Conservation (phyloP, 2,113 vertebrate genomes). For the Coreoperca whiteheadi region DNA sequence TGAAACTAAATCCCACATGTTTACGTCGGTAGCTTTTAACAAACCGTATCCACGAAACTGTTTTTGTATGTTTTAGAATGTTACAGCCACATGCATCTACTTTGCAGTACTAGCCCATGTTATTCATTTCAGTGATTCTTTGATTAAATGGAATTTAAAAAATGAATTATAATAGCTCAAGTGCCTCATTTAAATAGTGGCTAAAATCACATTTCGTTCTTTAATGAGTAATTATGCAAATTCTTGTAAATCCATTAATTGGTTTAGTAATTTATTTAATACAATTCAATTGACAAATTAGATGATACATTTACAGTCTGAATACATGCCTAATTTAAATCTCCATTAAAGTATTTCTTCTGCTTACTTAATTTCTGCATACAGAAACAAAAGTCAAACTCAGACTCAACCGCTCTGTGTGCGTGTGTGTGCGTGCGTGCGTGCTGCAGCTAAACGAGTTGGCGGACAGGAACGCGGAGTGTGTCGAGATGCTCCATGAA, state of each 20-base stretch:
- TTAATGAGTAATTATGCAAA: slow-evolving; percentile 10
- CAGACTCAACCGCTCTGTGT: too few relatives aligned
- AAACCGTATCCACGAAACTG: neutral
- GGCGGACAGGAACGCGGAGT: slow-evolving; percentile 92
- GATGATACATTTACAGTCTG: neutral
- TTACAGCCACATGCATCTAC: neutral
- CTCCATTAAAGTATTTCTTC: neutral
- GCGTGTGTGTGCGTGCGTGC: neutral
- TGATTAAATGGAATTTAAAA: neutral
- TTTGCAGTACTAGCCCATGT: neutral
- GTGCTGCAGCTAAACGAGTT: slow-evolving; percentile 90
- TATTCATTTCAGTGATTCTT: neutral
- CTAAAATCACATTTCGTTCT: neutral
- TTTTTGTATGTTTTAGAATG: neutral
- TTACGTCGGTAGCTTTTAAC: neutral
- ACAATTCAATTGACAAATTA: neutral
- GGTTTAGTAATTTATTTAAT: neutral
- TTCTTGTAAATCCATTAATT: slow-evolving; percentile 1
- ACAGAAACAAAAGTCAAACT: neutral
- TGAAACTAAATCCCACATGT: neutral
- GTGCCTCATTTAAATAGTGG: neutral
- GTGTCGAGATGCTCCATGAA: slow-evolving; percentile 95
- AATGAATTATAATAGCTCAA: neutral
- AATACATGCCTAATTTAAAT: neutral
- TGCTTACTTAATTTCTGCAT: neutral